These are phyloP conservation scores for Cephus pygmeus DNA, from an alignment of 2,888 invertebrate genomes.

Conservation along the genomic window DNA sequence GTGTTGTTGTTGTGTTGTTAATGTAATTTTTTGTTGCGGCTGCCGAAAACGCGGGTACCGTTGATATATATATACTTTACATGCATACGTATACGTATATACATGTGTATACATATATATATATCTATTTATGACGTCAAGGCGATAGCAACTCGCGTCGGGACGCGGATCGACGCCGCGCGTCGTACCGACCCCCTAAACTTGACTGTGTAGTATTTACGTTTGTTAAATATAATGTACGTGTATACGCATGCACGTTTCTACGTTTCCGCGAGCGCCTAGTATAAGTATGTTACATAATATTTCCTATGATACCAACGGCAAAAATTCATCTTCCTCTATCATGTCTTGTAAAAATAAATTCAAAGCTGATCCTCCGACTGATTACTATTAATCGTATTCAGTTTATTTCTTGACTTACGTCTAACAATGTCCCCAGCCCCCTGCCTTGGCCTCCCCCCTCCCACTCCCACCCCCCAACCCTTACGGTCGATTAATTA, in stretches of 20 bases:
- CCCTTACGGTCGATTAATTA: constrained; percentile 39
- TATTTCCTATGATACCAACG: neutral
- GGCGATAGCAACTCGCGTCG: too few relatives aligned
- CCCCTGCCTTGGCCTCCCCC: constrained; percentile 9
- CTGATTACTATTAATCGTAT: constrained; percentile 43
- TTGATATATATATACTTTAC: neutral
- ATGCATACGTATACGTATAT: neutral
- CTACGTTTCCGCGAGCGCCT: too few relatives aligned
- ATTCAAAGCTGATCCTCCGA: constrained; percentile 61
- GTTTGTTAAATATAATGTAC: too few relatives aligned
- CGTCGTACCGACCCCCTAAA: neutral
- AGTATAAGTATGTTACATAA: too few relatives aligned
- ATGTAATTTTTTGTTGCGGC: neutral
- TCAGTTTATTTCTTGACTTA: constrained; percentile 45
- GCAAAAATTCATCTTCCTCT: constrained; percentile 19
- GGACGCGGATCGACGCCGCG: neutral
- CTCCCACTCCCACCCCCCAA: too few relatives aligned
- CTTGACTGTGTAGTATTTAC: too few relatives aligned
- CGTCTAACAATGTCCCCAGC: constrained; percentile 48
- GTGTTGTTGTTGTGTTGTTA: constrained; percentile 13
- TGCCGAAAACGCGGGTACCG: neutral
- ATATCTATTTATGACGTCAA: neutral
- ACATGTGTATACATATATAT: neutral
- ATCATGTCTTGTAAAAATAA: constrained; percentile 64
- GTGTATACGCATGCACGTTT: too few relatives aligned